Evolutionary conservation across 1,140 invertebrate genomes (phyloP), one percentile per base, ranked within the genome.

Genomic region (Dendrolimus punctatus): DNA sequence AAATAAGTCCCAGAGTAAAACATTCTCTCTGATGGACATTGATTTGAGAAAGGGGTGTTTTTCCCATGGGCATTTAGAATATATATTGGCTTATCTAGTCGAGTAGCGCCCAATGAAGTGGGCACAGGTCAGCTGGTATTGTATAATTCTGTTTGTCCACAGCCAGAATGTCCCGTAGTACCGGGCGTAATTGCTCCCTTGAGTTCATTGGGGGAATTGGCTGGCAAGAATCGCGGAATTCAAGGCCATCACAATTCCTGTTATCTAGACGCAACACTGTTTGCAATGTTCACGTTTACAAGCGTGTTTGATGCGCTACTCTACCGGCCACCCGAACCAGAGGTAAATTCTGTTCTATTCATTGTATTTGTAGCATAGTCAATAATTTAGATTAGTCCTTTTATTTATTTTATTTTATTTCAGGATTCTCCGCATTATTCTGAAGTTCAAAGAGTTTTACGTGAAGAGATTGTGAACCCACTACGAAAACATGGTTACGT

Each of bases 201-300:
- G 43, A 91, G 67, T 46, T 84, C 87, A 39, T 68, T 87, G 37
- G 91, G 91, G 8, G 91, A 93, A 62, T 86, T 94, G 8, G 78
- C 73, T n/a, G 90, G 94, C 10, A 95, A 95, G 85, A 93, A 92
- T 73, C 89, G 92, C 61, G 97, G 98, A 4, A 99, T 99, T 66
- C 97, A 99, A 87, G 98, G 98, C 5, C 96, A 99, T 80, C 95
- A 98, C 73, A 99, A 99, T 88, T 99, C 97, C 0, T 99, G 98
- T 81, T 99, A 99, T 82, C 88, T 99, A 55, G 98, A 99, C 83
- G 96, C 97, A 2, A 98, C 96, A 4, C 87, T 99, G 5, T 98
- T 98, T 83, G 93, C 95, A 10, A 99, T 99, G 97, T 99, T 98
- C 82, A 95, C 97, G 6, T 98, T 97, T 80, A 97, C 95, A 0